A percentile compares a stretch with the other conserved stretches of the same genome.
These are phyloP conservation scores for Drosophila paulistorum DNA, from an alignment of 1,140 invertebrate species.

Conservation along the genomic window DNA sequence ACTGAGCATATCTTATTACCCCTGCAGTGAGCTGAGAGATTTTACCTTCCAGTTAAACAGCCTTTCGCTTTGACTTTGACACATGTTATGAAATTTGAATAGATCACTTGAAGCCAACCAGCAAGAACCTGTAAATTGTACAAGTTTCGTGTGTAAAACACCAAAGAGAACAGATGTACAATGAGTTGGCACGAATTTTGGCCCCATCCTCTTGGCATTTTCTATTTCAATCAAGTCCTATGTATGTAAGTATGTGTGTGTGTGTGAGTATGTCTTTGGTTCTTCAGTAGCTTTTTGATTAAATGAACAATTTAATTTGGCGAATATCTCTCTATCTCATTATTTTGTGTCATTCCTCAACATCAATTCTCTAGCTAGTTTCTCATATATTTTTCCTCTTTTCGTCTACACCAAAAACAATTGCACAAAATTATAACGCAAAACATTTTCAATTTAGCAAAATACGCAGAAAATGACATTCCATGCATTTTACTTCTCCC, in stretches of 20 bases:
- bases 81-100: conserved; percentile 80
- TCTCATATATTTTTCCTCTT: not conserved
- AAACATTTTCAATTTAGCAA: conserved; percentile 73
- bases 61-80: conserved; percentile 76
- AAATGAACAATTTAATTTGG: conserved; percentile 4
- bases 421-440: conserved; percentile 54
- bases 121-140: conserved; percentile 67
- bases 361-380: not conserved
- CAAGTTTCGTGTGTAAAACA: conserved; percentile 35
- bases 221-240: not conserved
- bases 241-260: too few species aligned
- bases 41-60: conserved; percentile 55
- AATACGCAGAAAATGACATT: conserved; percentile 65
- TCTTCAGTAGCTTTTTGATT: not conserved
- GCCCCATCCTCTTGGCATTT: not conserved
- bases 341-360: conserved; percentile 8
- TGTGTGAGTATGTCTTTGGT: too few species aligned
- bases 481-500: conserved; percentile 44
- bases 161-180: conserved; percentile 57
- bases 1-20: conserved; percentile 76
- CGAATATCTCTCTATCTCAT: conserved; percentile 1
- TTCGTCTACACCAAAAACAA: conserved; percentile 3
- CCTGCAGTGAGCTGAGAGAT: conserved; percentile 46
- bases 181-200: conserved; percentile 61
- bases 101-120: conserved; percentile 64